A percentile compares a stretch with the other conserved stretches of the same genome.
Conservation (phyloP, 2,797 vertebrate species). For the Bovichtus variegatus region DNA sequence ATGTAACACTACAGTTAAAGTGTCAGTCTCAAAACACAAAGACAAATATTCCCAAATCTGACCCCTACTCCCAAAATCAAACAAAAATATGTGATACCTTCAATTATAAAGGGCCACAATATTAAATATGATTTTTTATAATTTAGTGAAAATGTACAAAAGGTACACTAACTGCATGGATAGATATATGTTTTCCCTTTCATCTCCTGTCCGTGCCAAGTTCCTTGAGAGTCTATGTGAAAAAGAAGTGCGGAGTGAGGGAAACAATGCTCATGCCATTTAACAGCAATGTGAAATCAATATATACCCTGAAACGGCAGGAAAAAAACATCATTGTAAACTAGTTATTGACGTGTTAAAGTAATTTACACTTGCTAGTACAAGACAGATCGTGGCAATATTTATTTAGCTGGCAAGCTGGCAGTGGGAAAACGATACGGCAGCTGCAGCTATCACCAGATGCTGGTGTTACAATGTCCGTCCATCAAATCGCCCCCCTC, state of each 20-base stretch:
- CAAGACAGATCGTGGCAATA: conserved; percentile 90
- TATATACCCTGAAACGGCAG: conserved; percentile 86
- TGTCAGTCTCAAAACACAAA: background rate
- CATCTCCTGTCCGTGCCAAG: conserved; percentile 38
- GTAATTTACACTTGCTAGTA: conserved; percentile 89
- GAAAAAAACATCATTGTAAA: conserved; percentile 86
- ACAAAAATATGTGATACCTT: background rate
- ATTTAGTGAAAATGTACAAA: conserved; percentile 20
- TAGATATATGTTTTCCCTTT: conserved; percentile 28
- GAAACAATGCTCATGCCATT: conserved; percentile 77
- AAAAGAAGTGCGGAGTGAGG: conserved; percentile 52
- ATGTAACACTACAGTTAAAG: background rate
- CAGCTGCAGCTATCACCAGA: conserved; percentile 87
- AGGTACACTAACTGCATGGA: conserved; percentile 33
- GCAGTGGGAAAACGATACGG: conserved; percentile 82
- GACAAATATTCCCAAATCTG: background rate
- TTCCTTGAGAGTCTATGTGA: conserved; percentile 57
- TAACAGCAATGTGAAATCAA: conserved; percentile 88
- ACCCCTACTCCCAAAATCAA: background rate
- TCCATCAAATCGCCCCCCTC: conserved; percentile 81
- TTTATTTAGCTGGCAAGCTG: conserved; percentile 90
- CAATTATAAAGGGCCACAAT: background rate
- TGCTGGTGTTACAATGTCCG: conserved; percentile 86
- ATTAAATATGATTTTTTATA: conserved; percentile 9
- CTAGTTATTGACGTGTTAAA: conserved; percentile 90